A percentile compares a stretch with the other conserved stretches of the same genome.
Conservation (phyloP, 2,113 vertebrate genomes). For the Tonatia bakeri region DNA sequence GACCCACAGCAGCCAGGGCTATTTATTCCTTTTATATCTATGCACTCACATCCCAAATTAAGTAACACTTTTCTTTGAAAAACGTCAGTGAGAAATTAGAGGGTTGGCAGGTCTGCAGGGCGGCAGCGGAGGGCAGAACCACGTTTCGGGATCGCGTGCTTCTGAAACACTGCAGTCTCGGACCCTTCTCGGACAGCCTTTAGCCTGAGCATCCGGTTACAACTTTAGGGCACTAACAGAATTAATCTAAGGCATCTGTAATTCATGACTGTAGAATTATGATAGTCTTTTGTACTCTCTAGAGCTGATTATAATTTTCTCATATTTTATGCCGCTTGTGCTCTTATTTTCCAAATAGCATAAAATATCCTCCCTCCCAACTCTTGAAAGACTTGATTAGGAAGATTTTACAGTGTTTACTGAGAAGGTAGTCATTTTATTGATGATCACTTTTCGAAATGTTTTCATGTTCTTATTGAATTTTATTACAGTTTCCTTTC, state of each 20-base stretch:
- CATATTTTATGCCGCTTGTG: not conserved
- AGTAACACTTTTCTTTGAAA: not conserved
- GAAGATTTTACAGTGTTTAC: not conserved
- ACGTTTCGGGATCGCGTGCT: fast-evolving
- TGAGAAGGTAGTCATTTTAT: not conserved
- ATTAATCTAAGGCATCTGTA: not conserved
- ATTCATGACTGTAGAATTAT: not conserved
- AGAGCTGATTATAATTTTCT: not conserved
- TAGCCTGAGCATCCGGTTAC: not conserved
- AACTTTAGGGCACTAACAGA: not conserved
- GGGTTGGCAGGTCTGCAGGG: not conserved
- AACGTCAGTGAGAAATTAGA: not conserved
- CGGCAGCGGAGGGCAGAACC: not conserved
- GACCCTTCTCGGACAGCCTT: not conserved
- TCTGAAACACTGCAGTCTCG: not conserved
- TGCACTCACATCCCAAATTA: not conserved
- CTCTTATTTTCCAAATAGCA: not conserved
- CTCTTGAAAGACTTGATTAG: not conserved
- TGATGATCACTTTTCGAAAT: not conserved
- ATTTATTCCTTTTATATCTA: not conserved
- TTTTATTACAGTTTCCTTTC: not conserved
- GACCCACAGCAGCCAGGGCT: no score
- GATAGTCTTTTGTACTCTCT: not conserved
- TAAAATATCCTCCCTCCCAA: not conserved
- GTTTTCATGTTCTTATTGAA: not conserved